Evolutionary conservation across 2,113 vertebrate species (phyloP).

Genomic region (Peromyscus leucopus): DNA sequence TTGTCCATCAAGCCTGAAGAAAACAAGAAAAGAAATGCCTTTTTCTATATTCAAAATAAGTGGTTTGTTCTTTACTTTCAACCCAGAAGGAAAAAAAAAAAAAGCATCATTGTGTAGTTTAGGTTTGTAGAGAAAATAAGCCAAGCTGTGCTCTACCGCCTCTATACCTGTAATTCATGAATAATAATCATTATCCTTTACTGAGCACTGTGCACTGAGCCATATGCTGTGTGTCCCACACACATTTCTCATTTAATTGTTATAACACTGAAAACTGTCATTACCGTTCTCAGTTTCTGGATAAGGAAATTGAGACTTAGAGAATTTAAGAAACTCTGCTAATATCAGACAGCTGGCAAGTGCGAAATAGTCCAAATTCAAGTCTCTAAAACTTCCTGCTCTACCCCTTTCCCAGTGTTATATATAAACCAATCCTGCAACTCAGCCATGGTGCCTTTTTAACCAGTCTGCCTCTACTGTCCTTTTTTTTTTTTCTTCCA

Average conservation of each 20-base stretch:
- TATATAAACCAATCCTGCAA: not conserved
- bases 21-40: not conserved
- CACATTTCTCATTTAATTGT: slow-evolving; percentile 9
- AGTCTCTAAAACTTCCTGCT: not conserved
- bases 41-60: not conserved
- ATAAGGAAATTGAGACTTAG: slow-evolving; percentile 31
- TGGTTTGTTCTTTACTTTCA: slow-evolving; percentile 2
- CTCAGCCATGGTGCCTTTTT: not conserved
- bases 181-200: slow-evolving; percentile 44
- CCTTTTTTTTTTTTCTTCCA: not conserved
- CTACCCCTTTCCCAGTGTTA: not conserved
- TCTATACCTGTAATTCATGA: slow-evolving; percentile 34
- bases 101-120: not conserved
- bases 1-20: not conserved
- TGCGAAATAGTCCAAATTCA: not conserved
- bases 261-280: not conserved
- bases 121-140: not conserved
- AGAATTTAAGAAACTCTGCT: slow-evolving; percentile 12
- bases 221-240: not conserved
- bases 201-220: not conserved
- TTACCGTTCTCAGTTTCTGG: slow-evolving; percentile 40
- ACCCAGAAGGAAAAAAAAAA: not conserved
- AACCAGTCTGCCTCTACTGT: not conserved
- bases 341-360: slow-evolving; percentile 7
- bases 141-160: not conserved